Conservation (phyloP, 2,888 invertebrate species). For the Lottia gigantea region DNA sequence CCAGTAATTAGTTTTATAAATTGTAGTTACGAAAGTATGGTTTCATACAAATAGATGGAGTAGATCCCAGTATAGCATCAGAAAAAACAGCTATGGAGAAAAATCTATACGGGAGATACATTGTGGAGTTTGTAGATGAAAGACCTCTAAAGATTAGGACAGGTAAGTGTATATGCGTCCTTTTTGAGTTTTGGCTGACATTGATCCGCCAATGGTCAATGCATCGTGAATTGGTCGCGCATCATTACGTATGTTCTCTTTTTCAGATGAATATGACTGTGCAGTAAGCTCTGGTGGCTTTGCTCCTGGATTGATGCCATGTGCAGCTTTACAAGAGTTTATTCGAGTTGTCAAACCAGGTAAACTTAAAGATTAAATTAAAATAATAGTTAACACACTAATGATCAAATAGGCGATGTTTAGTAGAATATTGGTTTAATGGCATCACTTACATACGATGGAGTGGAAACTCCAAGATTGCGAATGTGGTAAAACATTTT, state of each 20-base stretch:
- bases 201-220: no score
- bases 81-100: not conserved
- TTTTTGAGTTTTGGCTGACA: no score
- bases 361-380: not conserved
- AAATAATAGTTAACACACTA: no score
- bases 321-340: not conserved
- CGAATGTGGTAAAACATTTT: no score
- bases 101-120: not conserved
- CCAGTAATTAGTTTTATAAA: no score
- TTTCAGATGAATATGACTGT: slow-evolving; percentile 8
- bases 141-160: not conserved
- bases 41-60: not conserved
- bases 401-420: no score
- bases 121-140: slow-evolving; percentile 2
- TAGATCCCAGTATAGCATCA: not conserved
- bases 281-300: not conserved
- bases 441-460: no score
- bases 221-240: no score
- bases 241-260: not conserved
- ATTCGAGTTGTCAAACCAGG: slow-evolving; percentile 2
- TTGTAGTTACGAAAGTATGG: not conserved
- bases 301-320: slow-evolving; percentile 7
- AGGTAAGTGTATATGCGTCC: not conserved
- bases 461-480: no score
- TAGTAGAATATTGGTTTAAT: no score